Evolutionary conservation across 2,113 vertebrate species (phyloP), one percentile per base, ranked within the genome.

Genomic region (Zosterops japonicus): DNA sequence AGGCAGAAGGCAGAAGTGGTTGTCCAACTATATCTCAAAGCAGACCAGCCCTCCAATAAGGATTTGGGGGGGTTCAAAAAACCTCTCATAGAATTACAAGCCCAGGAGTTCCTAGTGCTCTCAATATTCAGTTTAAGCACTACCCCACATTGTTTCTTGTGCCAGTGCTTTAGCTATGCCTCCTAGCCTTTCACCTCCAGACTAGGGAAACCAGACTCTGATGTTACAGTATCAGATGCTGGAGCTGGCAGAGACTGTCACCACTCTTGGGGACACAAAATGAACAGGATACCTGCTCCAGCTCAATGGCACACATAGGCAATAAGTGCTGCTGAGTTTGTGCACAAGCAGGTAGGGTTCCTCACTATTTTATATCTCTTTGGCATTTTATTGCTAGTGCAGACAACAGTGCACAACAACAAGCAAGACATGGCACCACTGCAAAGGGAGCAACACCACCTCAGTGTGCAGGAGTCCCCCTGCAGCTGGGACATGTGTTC

Each of bases 321-420:
- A 55, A 0, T 7, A 74, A 56, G 6, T 17, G 29, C 56, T 63
- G n/a, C 47, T 59, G 25, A 24, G 9, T 12, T 11, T 11, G 27
- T 31, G 33, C 80, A 57, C 11, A 22, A 74, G 36, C 50, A 61
- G 36, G 21, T 21, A 74, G 42, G 22, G 24, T 7, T 69, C 55
- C 64, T 77, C n/a, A 19, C 3, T 6, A 6, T 33, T 53, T 52
- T 31, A 23, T 12, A 57, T 25, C n/a, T 81, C 41, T 36, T 8
- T 16, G 8, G 27, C 15, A 19, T 8, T 72, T 31, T 21, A 20
- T 2, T 71, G 67, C 39, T 52, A 52, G 49, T 9, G 1, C 44
- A 72, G 39, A 60, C 11, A 27, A 6, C 1, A 2, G 7, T 3
- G 4, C 21, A 18, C 27, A 52, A 21, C 47, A 39, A 17, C 0